A percentile compares a stretch with the other conserved stretches of the same genome.
Conservation (phyloP, 2,113 vertebrate genomes). For the Oophaga pumilio region DNA sequence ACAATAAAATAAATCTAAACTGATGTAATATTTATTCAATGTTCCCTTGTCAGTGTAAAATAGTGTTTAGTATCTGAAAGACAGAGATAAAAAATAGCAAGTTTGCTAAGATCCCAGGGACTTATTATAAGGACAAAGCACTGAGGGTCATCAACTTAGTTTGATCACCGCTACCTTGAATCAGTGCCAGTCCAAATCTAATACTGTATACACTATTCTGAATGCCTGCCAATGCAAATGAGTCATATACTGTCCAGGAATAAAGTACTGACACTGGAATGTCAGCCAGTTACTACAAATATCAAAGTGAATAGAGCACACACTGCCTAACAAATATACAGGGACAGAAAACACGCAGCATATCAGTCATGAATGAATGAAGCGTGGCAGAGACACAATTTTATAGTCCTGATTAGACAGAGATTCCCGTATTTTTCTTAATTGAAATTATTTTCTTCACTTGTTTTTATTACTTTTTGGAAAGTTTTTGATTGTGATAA, state of each 20-base stretch:
- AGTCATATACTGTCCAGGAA: constrained; percentile 38
- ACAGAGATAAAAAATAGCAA: constrained; percentile 48
- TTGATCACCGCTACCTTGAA: constrained; percentile 28
- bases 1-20: background rate
- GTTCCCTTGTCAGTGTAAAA: constrained; percentile 37
- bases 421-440: background rate
- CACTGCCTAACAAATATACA: background rate
- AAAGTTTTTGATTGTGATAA: too few species aligned
- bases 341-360: background rate
- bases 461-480: background rate
- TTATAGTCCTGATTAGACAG: background rate
- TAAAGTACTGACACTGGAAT: constrained; percentile 16
- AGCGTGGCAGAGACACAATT: background rate
- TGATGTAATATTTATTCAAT: constrained; percentile 52
- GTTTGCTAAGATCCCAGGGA: constrained; percentile 8
- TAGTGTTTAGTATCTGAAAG: constrained; percentile 18
- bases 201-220: constrained; percentile 28
- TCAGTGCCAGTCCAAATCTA: constrained; percentile 23
- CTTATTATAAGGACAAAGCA: constrained; percentile 29
- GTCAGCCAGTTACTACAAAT: constrained; percentile 6
- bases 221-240: constrained; percentile 30
- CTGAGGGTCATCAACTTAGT: constrained; percentile 26
- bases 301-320: background rate
- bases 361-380: background rate
- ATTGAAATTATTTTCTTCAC: background rate